Evolutionary conservation across 2,888 invertebrate genomes (phyloP), one percentile per base, ranked within the genome.

Genomic region (Nomada fucata): DNA sequence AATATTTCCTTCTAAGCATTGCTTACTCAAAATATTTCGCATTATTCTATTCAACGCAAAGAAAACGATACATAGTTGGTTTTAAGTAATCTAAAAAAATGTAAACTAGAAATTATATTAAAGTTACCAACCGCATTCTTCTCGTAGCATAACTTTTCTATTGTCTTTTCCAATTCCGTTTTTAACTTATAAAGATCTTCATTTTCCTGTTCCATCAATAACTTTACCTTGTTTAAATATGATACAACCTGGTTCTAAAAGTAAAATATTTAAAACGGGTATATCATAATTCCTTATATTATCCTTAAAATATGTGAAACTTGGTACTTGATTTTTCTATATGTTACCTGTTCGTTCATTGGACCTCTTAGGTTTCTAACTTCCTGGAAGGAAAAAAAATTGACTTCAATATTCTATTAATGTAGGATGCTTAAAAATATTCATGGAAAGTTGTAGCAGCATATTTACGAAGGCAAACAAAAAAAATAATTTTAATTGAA

Each of bases 181-280:
- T 90, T 91, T 60, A 91, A 84, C 52, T 88, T 84, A 15, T 50
- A 67, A 68, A 93, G 84, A 55, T 79, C 85, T 63, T 90, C 86
- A 52, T 87, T 88, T 61, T 91, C 90, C 63, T 88, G 89, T 78
- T 90, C 90, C 87, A 89, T 87, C 44, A 89, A 86, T 44, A 84
- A 74, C 74, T 89, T 89, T 52, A 90, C 88, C 64, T 88, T 90
- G 23, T 73, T 85, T 36, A 92, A 82, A 63, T 86, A 89, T 47
- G 79, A 79, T 69, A 87, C 53, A 69, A 90, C 60, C 76, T 90
- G 79, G 70, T 86, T 83, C 90, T 91, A 61, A 59, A 89, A 89
- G 20, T 36, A 15, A 23, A 47, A 70, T 61, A 61, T 63, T 69
- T 47, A 70, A 47, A 57, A 53, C n/a, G 29, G 7, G 3, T 50